Evolutionary conservation across 2,888 invertebrate species (phyloP).

Genomic region (Macaria liturata): DNA sequence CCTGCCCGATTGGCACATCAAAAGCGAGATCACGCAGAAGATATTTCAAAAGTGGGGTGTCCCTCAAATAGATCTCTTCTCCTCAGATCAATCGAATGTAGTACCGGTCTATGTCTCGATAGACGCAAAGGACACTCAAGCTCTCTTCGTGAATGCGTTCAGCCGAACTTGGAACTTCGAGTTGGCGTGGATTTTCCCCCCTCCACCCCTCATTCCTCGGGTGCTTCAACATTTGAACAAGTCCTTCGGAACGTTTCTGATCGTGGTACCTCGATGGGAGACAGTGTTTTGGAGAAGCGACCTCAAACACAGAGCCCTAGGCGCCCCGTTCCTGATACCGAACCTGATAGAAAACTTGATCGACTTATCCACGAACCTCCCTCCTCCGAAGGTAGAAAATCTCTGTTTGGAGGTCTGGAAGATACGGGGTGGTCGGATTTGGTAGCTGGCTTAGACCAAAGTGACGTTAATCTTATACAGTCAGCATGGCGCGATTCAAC

Average conservation of each 20-base stretch:
- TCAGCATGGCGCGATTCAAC: conserved; percentile 31
- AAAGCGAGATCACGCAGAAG: not conserved
- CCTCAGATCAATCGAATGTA: conserved; percentile 5
- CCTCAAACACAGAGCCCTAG: conserved; percentile 25
- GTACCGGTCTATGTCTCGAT: conserved; percentile 11
- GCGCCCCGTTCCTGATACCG: conserved; percentile 22
- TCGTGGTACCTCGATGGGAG: conserved; percentile 31
- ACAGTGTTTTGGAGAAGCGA: conserved; percentile 30
- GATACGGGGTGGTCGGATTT: conserved; percentile 36
- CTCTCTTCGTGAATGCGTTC: conserved; percentile 13
- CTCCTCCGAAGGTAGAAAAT: conserved; percentile 17
- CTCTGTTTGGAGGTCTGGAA: conserved; percentile 36
- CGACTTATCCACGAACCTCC: conserved; percentile 27
- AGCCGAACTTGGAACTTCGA: conserved; percentile 9
- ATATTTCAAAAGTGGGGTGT: conserved; percentile 28
- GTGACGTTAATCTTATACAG: conserved; percentile 14
- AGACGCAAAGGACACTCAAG: conserved; percentile 9
- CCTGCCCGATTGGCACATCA: conserved; percentile 34
- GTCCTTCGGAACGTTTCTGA: conserved; percentile 23
- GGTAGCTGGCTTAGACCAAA: not conserved
- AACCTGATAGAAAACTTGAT: conserved; percentile 21
- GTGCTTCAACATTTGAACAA: conserved; percentile 33
- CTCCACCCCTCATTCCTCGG: conserved; percentile 33
- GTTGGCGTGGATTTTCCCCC: conserved; percentile 37
- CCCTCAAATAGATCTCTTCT: conserved; percentile 23